phyloP scores from a whole-genome alignment of 2,888 invertebrate genomes.

The Drosophila emarginata region DNA sequence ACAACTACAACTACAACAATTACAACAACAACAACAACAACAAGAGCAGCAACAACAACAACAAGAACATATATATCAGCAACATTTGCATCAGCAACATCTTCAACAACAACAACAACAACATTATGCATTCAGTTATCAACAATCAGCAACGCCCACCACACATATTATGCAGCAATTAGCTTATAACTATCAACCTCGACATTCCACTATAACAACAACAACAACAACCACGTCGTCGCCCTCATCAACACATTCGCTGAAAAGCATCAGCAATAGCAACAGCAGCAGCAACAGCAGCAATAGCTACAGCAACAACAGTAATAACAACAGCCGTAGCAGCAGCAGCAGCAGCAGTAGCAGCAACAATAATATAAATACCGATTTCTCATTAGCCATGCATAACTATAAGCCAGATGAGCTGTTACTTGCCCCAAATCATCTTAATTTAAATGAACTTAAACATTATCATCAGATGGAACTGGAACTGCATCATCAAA shows the following conservation, averaged over 20 bases:
- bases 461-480: constrained; percentile 66
- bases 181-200: constrained; percentile 58
- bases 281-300: constrained; percentile 45
- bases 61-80: constrained; percentile 40
- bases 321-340: constrained; percentile 51
- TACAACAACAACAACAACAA: constrained; percentile 36
- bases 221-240: constrained; percentile 60
- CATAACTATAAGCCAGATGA: constrained; percentile 65
- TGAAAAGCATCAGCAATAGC: constrained; percentile 48
- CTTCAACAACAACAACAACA: constrained; percentile 49
- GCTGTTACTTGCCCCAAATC: constrained; percentile 32
- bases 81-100: constrained; percentile 41
- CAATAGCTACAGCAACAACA: constrained; percentile 59
- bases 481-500: constrained; percentile 26
- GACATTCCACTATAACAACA: no score
- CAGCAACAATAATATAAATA: constrained; percentile 24
- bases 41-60: constrained; percentile 39
- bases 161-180: constrained; percentile 58
- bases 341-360: constrained; percentile 42
- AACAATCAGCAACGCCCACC: constrained; percentile 55
- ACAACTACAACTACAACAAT: constrained; percentile 38
- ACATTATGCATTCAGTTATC: constrained; percentile 53
- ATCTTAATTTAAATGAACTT: constrained; percentile 63
- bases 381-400: constrained; percentile 62
- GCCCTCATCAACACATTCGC: constrained; percentile 57